Conservation (phyloP, 64 coral and sea anemone genomes). For the Dendronephthya gigantea region DNA sequence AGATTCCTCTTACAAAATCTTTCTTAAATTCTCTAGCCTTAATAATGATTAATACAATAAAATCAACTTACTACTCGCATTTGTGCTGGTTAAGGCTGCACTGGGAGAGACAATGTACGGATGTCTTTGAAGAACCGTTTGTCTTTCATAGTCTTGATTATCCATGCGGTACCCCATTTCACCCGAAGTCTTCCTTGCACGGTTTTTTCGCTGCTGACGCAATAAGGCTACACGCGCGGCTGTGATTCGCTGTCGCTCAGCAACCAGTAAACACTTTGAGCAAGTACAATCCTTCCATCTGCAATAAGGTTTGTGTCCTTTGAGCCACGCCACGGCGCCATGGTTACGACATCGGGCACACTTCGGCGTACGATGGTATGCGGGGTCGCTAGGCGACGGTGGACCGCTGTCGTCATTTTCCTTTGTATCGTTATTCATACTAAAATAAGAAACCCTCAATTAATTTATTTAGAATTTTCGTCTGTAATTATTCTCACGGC, state of each 20-base stretch:
- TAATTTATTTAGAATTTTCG: background rate
- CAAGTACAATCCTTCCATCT: slow-evolving; percentile 5
- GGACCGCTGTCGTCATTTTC: slow-evolving; percentile 8
- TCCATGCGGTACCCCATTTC: background rate
- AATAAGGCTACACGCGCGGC: background rate
- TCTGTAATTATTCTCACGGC: too few species aligned
- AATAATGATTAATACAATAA: background rate
- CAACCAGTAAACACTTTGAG: slow-evolving; percentile 15
- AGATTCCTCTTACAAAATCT: too few species aligned
- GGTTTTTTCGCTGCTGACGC: background rate
- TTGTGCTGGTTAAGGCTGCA: background rate
- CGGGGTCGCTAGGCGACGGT: slow-evolving; percentile 14
- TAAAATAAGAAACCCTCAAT: background rate
- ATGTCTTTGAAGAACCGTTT: background rate
- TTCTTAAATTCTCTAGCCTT: too few species aligned
- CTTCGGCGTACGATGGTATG: background rate
- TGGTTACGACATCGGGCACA: slow-evolving; percentile 16
- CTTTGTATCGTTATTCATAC: background rate
- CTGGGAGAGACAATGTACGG: background rate
- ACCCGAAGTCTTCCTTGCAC: background rate
- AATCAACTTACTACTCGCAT: background rate
- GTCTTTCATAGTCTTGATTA: background rate
- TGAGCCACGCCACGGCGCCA: slow-evolving; percentile 18
- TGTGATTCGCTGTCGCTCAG: slow-evolving; percentile 9
- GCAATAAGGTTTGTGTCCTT: slow-evolving; percentile 17